phyloP scores from a whole-genome alignment of 2,888 invertebrate genomes.

The Frankliniella intonsa region DNA sequence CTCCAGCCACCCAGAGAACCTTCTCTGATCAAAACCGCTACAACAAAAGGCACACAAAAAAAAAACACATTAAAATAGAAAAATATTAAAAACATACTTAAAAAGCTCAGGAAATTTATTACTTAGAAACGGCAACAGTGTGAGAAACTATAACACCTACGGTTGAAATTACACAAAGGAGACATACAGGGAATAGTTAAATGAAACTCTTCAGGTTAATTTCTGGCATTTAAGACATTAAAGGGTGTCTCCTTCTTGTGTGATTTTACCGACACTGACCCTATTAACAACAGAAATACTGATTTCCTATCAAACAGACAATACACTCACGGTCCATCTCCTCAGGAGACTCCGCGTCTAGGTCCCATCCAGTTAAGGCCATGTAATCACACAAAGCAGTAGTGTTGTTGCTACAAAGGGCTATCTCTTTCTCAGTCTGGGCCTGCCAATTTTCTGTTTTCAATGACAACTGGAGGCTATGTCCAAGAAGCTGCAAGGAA shows the following conservation, averaged over 20 bases:
- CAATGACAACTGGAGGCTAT: slow-evolving; percentile 61
- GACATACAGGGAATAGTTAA: neutral
- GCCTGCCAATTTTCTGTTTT: slow-evolving; percentile 82
- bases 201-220: neutral
- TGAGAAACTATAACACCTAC: no score
- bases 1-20: slow-evolving; percentile 20
- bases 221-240: neutral
- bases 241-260: neutral
- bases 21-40: slow-evolving; percentile 17
- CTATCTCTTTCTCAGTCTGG: slow-evolving; percentile 74
- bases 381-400: slow-evolving; percentile 59
- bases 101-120: neutral
- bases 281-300: no score
- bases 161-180: neutral
- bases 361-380: slow-evolving; percentile 39
- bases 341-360: slow-evolving; percentile 27
- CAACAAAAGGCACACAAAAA: slow-evolving; percentile 1
- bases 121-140: neutral
- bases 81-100: neutral
- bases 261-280: no score
- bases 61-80: neutral
- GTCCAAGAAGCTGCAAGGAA: slow-evolving; percentile 41
- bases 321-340: neutral
- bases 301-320: no score
- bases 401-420: slow-evolving; percentile 76